Conservation (phyloP, 2,888 invertebrate genomes). For the Poecilus cupreus region DNA sequence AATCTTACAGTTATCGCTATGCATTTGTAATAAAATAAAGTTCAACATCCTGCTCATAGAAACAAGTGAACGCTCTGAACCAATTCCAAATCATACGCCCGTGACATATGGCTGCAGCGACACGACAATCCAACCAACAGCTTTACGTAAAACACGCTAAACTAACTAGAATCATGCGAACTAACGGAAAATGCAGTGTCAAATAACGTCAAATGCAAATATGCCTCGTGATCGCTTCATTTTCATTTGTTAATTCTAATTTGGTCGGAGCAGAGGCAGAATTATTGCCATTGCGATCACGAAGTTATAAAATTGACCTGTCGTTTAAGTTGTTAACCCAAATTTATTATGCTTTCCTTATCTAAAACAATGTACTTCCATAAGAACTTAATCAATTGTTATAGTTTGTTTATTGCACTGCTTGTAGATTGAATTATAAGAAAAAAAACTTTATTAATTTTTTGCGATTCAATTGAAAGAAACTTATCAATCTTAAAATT, state of each 20-base stretch:
- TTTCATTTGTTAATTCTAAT: slow-evolving; percentile 22
- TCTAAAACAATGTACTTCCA: slow-evolving; percentile 9
- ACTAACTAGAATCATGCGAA: neutral
- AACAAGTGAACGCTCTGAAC: slow-evolving; percentile 24
- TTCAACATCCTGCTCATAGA: slow-evolving; percentile 20
- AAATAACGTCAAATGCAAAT: neutral
- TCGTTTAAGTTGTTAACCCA: slow-evolving; percentile 52
- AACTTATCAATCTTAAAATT: no score
- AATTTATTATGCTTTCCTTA: slow-evolving; percentile 16
- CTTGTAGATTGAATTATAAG: slow-evolving; percentile 11
- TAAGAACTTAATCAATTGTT: slow-evolving; percentile 11
- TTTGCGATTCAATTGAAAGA: no score
- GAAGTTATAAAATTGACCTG: slow-evolving; percentile 53
- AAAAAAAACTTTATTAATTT: no score
- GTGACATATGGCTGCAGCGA: slow-evolving; percentile 6
- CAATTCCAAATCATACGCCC: slow-evolving; percentile 33
- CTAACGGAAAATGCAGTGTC: neutral
- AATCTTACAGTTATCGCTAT: slow-evolving; percentile 11
- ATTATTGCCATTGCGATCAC: slow-evolving; percentile 36
- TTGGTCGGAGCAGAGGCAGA: no score
- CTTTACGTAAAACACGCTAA: neutral
- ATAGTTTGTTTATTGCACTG: slow-evolving; percentile 24
- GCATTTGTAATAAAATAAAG: neutral
- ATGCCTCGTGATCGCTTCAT: neutral
- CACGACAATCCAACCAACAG: neutral